Evolutionary conservation across 2,888 invertebrate species (phyloP), one percentile per base, ranked within the genome.

Genomic region (Hypomecis punctinalis): DNA sequence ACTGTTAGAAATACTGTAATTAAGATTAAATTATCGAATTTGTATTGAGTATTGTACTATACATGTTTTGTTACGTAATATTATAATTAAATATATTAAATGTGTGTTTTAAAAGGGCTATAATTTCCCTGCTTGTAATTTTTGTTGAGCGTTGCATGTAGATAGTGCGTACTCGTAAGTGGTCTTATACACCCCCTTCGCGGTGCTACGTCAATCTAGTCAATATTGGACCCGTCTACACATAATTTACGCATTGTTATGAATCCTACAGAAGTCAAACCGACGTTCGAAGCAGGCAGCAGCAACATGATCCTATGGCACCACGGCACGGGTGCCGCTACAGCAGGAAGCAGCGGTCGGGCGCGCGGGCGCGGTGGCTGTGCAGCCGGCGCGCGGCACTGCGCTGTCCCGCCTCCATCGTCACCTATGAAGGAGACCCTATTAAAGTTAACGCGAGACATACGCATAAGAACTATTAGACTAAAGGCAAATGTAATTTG

Each of bases 291-390:
- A 49, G 49, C 35, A 11, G 13, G 42, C 39, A 57, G 39, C 9
- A 69, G 65, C 5, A 37, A 46, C 3, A 39, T 59, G 52, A 45
- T 43, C 46, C n/a, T 76, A 33, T 75, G 77, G 72, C 71, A 71
- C 55, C 70, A 78, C 36, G 77, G 78, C 70, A 78, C 36, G 77
- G 78, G 0, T 76, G 79, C 67, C 75, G 72, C 6, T 79, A 75
- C 67, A 69, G 67, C 5, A 79, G 70, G 67, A 72, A 64, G 36
- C 61, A 61, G 43, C 43, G 69, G 6, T 68, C 64, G 6, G 78
- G 79, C 5, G 59, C 68, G 11, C 76, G 74, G 56, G 66, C 68
- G 5, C 81, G 79, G 78, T 81, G 82, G 80, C 66, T 72, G 0
- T 82, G 82, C 72, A 80, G 77, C 55, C 71, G 74, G n/a, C 69